These are phyloP conservation scores for Alsophila aescularia DNA, from an alignment of 2,888 invertebrate genomes.

Conservation along the genomic window DNA sequence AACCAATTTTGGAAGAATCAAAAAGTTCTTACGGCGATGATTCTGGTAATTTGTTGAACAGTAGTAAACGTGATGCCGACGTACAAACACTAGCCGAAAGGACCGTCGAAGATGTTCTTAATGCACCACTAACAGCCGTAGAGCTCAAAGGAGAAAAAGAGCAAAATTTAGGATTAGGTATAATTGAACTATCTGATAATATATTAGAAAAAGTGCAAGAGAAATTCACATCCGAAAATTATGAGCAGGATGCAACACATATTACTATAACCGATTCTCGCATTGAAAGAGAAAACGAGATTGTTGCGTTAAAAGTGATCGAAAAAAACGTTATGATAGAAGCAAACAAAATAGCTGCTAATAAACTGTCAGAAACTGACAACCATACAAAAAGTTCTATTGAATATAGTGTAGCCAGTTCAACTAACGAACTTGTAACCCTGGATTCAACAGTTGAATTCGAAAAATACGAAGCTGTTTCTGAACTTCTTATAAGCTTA, in stretches of 20 bases:
- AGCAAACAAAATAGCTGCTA: background rate
- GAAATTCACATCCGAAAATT: background rate
- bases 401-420: constrained; percentile 55
- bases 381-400: constrained; percentile 38
- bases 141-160: background rate
- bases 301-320: too few relatives aligned
- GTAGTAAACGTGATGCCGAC: constrained; percentile 29
- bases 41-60: constrained; percentile 49
- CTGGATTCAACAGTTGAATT: constrained; percentile 75
- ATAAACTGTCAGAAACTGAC: constrained; percentile 22
- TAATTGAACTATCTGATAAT: background rate
- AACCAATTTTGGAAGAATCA: constrained; percentile 78
- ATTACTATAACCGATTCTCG: background rate
- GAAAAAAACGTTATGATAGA: background rate
- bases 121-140: background rate
- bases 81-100: constrained; percentile 29
- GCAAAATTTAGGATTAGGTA: background rate
- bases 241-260: background rate
- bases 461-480: constrained; percentile 68
- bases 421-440: constrained; percentile 52
- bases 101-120: constrained; percentile 10
- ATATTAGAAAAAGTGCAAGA: background rate
- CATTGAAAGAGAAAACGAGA: background rate
- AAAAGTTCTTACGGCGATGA: constrained; percentile 72
- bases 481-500: constrained; percentile 60